Evolutionary conservation across 2,113 vertebrate genomes (phyloP), one percentile per base, ranked within the genome.

Genomic region (Nothocercus nigrocapillus): DNA sequence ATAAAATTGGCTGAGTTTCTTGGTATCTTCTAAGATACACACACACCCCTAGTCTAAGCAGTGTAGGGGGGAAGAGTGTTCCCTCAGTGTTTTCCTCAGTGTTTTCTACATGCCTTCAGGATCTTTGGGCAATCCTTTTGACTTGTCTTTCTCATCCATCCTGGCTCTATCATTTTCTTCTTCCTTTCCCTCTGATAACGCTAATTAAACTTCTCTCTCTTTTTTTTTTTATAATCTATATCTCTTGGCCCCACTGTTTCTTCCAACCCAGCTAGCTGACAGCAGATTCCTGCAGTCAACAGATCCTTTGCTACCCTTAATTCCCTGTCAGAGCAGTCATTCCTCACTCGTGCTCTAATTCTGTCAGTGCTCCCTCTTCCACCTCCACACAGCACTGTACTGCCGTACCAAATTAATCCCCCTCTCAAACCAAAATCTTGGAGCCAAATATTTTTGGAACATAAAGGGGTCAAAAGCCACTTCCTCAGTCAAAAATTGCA

Each of bases 341-440:
- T 68, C 63, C 76, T 73, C 63, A 56, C 22, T 20, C 47, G 5
- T 13, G 36, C 30, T 73, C 24, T 82, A 22, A 40, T 76, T 49
- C 68, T 49, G n/a, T 22, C 47, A 45, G 27, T 11, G 14, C 54
- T 77, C 42, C 38, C 18, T 92, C 28, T 80, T 92, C 21, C 32
- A 74, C 49, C 47, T 87, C 74, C 30, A 3, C 2, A 0, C 11
- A 82, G 59, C 2, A 0, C 21, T 28, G 32, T 3, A 3, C n/a
- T 49, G 20, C 36, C 74, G 16, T 20, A 34, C 5, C 4, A 4
- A 77, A 28, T 24, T 40, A 91, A 8, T 7, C 25, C 28, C 45
- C 9, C 15, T 85, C 36, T 47, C 76, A 83, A 76, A 3, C 16
- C 13, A 49, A 69, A 77, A 74, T 21, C 62, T 77, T 70, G 36